A percentile compares a stretch with the other conserved stretches of the same genome.
Conservation (phyloP, 2,888 invertebrate species). For the Dendrolimus pini region DNA sequence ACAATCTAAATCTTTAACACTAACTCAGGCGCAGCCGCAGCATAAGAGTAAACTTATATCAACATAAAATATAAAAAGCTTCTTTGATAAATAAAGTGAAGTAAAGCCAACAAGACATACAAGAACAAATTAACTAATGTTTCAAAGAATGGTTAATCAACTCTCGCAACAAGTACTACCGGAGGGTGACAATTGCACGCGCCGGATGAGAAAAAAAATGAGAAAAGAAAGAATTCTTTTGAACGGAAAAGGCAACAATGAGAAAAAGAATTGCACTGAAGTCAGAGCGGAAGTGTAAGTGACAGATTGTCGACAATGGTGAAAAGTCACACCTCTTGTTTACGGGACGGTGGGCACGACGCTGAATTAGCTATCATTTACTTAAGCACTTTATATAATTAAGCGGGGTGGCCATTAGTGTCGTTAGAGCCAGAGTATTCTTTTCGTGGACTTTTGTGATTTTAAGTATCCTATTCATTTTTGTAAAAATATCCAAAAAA, state of each 20-base stretch:
- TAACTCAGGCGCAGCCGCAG: too few species aligned
- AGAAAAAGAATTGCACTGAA: slow-evolving; percentile 48
- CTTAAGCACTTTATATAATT: slow-evolving; percentile 75
- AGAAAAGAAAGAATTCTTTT: slow-evolving; percentile 65
- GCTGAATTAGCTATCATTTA: slow-evolving; percentile 72
- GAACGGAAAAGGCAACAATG: slow-evolving; percentile 67
- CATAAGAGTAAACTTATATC: too few species aligned
- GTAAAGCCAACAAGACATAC: slow-evolving; percentile 6
- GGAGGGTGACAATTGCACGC: slow-evolving; percentile 72
- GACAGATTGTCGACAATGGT: slow-evolving; percentile 73
- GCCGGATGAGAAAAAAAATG: slow-evolving; percentile 31
- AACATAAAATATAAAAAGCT: too few species aligned
- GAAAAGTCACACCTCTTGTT: slow-evolving; percentile 75
- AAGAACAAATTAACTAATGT: slow-evolving; percentile 57
- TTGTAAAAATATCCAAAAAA: too few species aligned
- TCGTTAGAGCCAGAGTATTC: slow-evolving; percentile 56
- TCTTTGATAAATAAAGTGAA: too few species aligned
- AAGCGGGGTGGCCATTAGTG: slow-evolving; percentile 62
- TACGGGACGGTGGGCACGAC: slow-evolving; percentile 54
- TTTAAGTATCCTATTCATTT: too few species aligned
- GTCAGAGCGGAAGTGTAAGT: slow-evolving; percentile 69
- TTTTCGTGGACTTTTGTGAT: slow-evolving; percentile 33
- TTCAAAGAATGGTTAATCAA: slow-evolving; percentile 69
- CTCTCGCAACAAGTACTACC: slow-evolving; percentile 59
- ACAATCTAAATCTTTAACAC: too few species aligned